phyloP scores from a whole-genome alignment of 2,113 vertebrate species.

The Neofelis nebulosa region DNA sequence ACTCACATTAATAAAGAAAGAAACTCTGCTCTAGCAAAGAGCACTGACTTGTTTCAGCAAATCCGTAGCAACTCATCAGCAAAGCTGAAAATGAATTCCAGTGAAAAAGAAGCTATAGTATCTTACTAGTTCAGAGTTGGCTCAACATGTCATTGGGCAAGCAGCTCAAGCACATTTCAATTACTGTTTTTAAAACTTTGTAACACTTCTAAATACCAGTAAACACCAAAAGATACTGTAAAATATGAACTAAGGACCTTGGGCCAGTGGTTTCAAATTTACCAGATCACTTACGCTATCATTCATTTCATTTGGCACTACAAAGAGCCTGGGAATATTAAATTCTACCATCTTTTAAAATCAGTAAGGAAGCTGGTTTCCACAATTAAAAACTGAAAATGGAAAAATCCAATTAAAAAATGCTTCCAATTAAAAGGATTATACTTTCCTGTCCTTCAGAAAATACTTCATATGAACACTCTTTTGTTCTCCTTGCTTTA shows the following conservation, averaged over 20 bases:
- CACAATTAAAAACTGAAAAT: constrained; percentile 53
- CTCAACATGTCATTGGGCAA: not conserved
- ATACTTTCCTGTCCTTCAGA: not conserved
- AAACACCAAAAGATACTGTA: not conserved
- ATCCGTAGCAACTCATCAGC: not conserved
- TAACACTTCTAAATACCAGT: not conserved
- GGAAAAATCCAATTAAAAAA: constrained; percentile 29
- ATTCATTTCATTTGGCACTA: constrained; percentile 37
- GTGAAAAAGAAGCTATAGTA: not conserved
- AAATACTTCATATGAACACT: constrained; percentile 29
- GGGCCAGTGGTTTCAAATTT: not conserved
- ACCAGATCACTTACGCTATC: not conserved
- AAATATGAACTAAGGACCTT: not conserved
- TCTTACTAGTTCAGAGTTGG: not conserved
- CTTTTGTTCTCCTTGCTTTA: constrained; percentile 39
- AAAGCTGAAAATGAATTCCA: not conserved
- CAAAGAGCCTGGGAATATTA: not conserved
- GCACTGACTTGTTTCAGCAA: not conserved
- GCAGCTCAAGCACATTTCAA: not conserved
- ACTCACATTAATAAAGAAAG: not conserved
- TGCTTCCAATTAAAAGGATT: constrained; percentile 38
- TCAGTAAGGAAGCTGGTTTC: constrained; percentile 4
- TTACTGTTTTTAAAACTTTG: not conserved
- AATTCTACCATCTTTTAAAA: constrained; percentile 16
- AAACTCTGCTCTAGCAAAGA: not conserved